phyloP scores from a whole-genome alignment of 2,113 vertebrate genomes.

The Nipponia nippon region DNA sequence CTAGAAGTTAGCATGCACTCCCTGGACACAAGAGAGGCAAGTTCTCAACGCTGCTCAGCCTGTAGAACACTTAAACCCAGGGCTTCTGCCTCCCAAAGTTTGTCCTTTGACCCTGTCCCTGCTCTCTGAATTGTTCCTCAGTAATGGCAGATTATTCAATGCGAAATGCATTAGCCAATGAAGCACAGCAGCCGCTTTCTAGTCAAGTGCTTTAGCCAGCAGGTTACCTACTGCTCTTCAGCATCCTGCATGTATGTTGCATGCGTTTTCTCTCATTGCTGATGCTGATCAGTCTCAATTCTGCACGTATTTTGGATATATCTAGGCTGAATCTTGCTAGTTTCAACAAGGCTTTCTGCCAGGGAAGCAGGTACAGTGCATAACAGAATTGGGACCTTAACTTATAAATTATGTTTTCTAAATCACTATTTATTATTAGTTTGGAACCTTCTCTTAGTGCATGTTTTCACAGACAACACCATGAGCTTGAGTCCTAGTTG shows the following conservation, averaged over 20 bases:
- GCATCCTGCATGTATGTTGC: background rate
- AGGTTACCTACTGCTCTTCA: background rate
- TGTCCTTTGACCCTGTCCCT: background rate
- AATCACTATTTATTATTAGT: background rate
- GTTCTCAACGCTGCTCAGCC: background rate
- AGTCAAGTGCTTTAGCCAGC: background rate
- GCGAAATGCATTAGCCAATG: background rate
- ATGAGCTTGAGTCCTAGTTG: background rate
- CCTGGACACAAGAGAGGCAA: background rate
- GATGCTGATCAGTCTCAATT: background rate
- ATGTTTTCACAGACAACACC: background rate
- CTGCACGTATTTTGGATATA: background rate
- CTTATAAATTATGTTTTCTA: background rate
- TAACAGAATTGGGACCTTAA: background rate
- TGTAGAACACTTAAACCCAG: background rate
- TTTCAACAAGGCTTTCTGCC: background rate
- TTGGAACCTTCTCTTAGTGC: background rate
- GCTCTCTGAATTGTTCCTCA: background rate
- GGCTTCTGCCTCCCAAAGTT: background rate
- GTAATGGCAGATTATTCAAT: background rate
- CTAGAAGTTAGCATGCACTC: background rate
- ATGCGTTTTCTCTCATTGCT: background rate
- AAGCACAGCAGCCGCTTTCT: background rate
- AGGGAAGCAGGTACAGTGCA: background rate
- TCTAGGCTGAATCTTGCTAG: background rate